A percentile compares a stretch with the other conserved stretches of the same genome.
Conservation (phyloP, 2,888 invertebrate genomes). For the Tridacna crocea region DNA sequence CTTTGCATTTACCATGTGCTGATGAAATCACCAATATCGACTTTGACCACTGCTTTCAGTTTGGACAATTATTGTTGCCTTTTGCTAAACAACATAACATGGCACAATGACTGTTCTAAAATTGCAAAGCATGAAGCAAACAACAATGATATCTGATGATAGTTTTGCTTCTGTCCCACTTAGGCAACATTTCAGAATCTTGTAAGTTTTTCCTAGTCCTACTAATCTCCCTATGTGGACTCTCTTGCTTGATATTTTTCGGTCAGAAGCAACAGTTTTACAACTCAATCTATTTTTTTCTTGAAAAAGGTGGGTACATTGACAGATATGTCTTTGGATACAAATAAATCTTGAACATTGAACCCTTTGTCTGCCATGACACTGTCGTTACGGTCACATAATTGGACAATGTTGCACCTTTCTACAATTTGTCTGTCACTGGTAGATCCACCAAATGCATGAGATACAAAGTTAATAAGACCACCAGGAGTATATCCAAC, state of each 20-base stretch:
- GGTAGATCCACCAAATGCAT: constrained; percentile 56
- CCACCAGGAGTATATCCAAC: constrained; percentile 62
- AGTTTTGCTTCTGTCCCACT: constrained; percentile 47
- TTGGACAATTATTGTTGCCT: not conserved
- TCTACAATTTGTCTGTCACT: constrained; percentile 65
- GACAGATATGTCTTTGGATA: constrained; percentile 39
- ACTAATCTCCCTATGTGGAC: no score
- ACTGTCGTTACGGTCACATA: no score
- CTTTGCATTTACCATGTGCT: no score
- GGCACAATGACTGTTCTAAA: constrained; percentile 48
- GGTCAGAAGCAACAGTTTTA: no score
- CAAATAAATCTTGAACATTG: constrained; percentile 63
- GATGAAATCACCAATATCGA: no score
- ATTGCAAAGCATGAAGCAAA: constrained; percentile 60
- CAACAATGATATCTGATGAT: constrained; percentile 44
- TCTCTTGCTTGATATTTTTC: no score
- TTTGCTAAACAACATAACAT: constrained; percentile 17
- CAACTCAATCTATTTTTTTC: constrained; percentile 52
- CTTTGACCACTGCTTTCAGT: no score
- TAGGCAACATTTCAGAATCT: constrained; percentile 36
- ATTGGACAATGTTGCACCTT: no score
- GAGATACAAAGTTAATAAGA: constrained; percentile 40
- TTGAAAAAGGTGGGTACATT: constrained; percentile 60
- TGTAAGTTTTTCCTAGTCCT: no score
- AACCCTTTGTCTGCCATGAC: constrained; percentile 61